Percentiles rank a stretch among this genome's conserved stretches.
Conservation (phyloP, 2,113 vertebrate genomes). For the Oreochromis aureus region DNA sequence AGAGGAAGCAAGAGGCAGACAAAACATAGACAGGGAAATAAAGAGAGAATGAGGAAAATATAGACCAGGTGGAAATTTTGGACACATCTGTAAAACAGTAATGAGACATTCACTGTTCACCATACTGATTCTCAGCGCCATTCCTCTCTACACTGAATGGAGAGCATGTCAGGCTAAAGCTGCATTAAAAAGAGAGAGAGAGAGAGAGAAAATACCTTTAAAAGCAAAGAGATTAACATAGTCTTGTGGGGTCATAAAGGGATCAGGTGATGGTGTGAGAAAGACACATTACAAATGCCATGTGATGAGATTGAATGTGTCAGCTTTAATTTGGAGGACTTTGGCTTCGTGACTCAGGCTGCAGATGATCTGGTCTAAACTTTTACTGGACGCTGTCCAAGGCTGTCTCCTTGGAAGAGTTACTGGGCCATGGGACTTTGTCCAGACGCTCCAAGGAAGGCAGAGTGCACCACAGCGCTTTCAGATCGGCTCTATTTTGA, state of each 20-base stretch:
- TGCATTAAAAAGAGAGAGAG: not conserved
- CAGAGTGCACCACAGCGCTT: not conserved
- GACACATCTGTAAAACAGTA: constrained; percentile 49
- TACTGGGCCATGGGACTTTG: constrained; percentile 56
- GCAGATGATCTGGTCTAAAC: constrained; percentile 58
- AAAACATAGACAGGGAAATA: constrained; percentile 14
- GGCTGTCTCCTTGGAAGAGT: constrained; percentile 62
- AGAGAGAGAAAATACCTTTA: not conserved
- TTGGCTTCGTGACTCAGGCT: constrained; percentile 21
- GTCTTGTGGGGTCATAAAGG: not conserved
- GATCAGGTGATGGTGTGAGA: constrained; percentile 39
- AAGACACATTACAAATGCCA: constrained; percentile 31
- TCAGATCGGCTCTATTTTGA: constrained; percentile 26
- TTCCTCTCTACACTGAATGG: not conserved
- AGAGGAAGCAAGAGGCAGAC: constrained; percentile 32
- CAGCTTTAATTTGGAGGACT: constrained; percentile 61
- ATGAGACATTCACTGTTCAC: constrained; percentile 41
- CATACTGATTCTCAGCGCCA: constrained; percentile 7
- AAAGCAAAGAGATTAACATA: constrained; percentile 29
- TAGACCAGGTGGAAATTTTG: constrained; percentile 49
- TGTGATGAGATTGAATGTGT: constrained; percentile 61
- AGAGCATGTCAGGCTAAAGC: not conserved
- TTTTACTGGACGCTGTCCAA: constrained; percentile 63
- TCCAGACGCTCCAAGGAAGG: constrained; percentile 59
- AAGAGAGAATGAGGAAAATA: constrained; percentile 33